These are phyloP conservation scores for Ariolimax columbianus DNA, from an alignment of 2,888 invertebrate genomes.

Conservation along the genomic window DNA sequence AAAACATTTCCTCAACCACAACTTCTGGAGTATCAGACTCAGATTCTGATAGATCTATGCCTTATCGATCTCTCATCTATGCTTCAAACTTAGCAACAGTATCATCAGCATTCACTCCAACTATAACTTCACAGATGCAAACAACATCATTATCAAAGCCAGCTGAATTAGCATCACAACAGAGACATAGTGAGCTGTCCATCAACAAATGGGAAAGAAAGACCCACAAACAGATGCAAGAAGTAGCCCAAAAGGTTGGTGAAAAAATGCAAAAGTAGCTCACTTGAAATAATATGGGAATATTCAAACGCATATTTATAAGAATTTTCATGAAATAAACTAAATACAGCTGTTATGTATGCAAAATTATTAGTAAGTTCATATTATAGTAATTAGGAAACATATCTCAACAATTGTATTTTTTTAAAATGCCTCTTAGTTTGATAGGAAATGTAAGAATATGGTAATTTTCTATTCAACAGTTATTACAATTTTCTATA, in stretches of 20 bases:
- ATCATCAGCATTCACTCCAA: not conserved
- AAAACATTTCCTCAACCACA: constrained; percentile 12
- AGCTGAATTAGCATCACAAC: not conserved
- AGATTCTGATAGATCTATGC: constrained; percentile 37
- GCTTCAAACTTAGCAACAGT: constrained; percentile 17
- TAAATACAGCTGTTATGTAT: too few relatives aligned
- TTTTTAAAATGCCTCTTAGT: too few relatives aligned
- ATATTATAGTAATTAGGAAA: too few relatives aligned
- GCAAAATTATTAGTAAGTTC: too few relatives aligned
- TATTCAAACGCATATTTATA: too few relatives aligned
- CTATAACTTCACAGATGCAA: not conserved
- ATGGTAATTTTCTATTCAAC: too few relatives aligned
- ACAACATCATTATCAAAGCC: constrained; percentile 11
- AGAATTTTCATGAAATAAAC: too few relatives aligned
- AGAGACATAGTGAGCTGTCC: not conserved
- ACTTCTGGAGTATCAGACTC: constrained; percentile 48
- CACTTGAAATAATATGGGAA: too few relatives aligned
- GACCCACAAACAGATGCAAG: constrained; percentile 4
- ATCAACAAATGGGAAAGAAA: constrained; percentile 9
- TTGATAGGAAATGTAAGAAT: too few relatives aligned
- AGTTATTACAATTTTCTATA: too few relatives aligned
- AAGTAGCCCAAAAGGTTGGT: not conserved
- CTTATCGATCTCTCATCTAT: not conserved
- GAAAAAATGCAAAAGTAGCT: not conserved
- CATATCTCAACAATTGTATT: too few relatives aligned